A percentile compares a stretch with the other conserved stretches of the same genome.
phyloP scores from a whole-genome alignment of 2,797 vertebrate genomes.

The Macropodus opercularis region DNA sequence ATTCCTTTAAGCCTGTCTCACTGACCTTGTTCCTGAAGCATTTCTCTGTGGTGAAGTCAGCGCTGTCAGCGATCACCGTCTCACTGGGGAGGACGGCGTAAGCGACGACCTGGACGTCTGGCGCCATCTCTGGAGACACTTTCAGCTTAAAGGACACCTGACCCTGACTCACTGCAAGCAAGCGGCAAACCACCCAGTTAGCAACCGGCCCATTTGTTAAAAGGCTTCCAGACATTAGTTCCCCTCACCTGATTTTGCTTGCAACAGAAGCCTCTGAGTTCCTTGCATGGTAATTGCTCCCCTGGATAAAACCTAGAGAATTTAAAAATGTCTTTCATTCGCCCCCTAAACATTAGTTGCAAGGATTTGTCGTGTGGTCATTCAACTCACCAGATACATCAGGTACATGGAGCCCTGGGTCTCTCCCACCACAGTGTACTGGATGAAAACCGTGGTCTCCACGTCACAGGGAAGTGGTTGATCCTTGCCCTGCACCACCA shows the following conservation, averaged over 20 bases:
- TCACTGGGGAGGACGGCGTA: constrained; percentile 72
- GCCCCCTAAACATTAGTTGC: too few relatives aligned
- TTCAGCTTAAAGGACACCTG: constrained; percentile 59
- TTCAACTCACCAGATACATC: constrained; percentile 71
- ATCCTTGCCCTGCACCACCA: constrained; percentile 51
- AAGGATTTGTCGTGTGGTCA: too few relatives aligned
- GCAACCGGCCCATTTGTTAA: too few relatives aligned
- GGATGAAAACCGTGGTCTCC: constrained; percentile 53
- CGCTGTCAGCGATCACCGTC: constrained; percentile 61
- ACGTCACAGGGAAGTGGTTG: constrained; percentile 54
- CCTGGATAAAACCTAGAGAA: constrained; percentile 59
- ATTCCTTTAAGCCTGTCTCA: too few relatives aligned
- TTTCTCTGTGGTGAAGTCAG: constrained; percentile 66
- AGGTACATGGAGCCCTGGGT: constrained; percentile 43
- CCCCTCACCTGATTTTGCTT: constrained; percentile 47
- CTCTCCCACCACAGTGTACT: constrained; percentile 69
- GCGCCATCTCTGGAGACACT: constrained; percentile 63
- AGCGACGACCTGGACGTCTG: constrained; percentile 67
- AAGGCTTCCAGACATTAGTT: neutral
- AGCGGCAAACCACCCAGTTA: too few relatives aligned
- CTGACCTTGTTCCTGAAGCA: constrained; percentile 76
- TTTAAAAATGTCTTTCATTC: too few relatives aligned
- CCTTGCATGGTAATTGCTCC: constrained; percentile 55
- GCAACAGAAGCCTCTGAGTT: constrained; percentile 9
- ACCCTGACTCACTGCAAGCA: constrained; percentile 60